Evolutionary conservation across 2,113 vertebrate genomes (phyloP).

Genomic region (Nestor notabilis): DNA sequence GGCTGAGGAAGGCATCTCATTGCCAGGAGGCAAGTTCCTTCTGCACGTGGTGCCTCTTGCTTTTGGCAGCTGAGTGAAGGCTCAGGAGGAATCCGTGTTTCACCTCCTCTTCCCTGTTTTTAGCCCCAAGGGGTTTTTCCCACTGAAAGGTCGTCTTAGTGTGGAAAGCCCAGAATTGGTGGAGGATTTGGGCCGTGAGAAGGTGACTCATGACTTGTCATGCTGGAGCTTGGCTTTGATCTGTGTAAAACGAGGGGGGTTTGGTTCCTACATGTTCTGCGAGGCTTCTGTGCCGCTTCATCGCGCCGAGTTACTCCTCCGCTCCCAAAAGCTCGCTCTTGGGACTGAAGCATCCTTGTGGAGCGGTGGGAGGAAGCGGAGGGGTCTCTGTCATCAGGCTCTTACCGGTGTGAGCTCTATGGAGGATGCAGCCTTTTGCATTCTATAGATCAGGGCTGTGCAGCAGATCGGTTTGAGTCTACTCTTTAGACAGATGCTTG

Average conservation of each 20-base stretch:
- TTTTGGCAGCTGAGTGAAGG: not conserved
- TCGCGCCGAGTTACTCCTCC: not conserved
- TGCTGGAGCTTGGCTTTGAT: not conserved
- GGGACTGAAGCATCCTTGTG: not conserved
- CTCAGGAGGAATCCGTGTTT: not conserved
- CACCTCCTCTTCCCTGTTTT: not conserved
- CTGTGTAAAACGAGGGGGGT: not conserved
- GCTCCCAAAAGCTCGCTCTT: accelerated
- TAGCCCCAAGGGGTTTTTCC: not conserved
- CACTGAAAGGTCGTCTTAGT: not conserved
- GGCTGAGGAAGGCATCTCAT: not conserved
- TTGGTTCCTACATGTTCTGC: not conserved
- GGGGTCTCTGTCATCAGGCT: not conserved
- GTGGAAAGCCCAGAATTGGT: not conserved
- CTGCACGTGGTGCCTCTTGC: not conserved
- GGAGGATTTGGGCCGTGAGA: not conserved
- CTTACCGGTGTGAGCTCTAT: accelerated
- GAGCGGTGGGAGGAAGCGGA: not conserved
- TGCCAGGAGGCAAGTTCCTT: not conserved
- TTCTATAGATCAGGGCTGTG: not conserved
- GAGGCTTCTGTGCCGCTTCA: accelerated
- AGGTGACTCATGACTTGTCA: not conserved
- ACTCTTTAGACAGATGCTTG: not conserved
- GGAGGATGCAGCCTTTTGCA: not conserved
- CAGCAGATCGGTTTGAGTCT: accelerated